Evolutionary conservation across 2,113 vertebrate genomes (phyloP).

Genomic region (Melanerpes aurifrons): DNA sequence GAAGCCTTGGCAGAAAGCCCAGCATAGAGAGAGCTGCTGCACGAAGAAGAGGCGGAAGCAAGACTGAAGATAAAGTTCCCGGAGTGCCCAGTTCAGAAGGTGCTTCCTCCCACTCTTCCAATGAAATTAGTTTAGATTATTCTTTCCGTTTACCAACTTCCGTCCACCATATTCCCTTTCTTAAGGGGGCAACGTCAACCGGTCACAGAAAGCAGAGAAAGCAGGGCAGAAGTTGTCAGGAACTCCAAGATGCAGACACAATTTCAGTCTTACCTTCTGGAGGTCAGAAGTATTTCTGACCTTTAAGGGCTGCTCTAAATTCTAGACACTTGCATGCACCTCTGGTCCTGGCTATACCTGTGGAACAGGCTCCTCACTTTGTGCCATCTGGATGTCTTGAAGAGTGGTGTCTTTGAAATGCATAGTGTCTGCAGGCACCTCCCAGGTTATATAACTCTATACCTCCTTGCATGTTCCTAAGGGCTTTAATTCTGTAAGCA

Average conservation of each 20-base stretch:
- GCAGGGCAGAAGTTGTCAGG: background rate
- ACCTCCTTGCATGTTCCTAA: background rate
- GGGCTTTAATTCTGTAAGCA: background rate
- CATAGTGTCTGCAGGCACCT: background rate
- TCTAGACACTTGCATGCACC: background rate
- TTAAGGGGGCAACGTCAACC: too few species aligned
- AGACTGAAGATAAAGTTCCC: too few species aligned
- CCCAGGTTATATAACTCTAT: background rate
- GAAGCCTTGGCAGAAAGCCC: too few species aligned
- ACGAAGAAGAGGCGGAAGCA: too few species aligned
- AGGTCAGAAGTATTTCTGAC: background rate
- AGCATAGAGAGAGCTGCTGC: too few species aligned
- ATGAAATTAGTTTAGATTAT: too few species aligned
- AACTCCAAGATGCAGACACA: background rate
- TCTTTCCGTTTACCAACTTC: too few species aligned
- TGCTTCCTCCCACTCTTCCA: too few species aligned
- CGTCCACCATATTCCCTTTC: too few species aligned
- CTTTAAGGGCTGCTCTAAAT: background rate
- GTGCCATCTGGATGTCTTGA: background rate
- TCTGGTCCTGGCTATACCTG: background rate
- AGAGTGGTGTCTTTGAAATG: background rate
- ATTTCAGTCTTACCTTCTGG: background rate
- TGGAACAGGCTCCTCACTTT: background rate
- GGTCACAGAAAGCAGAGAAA: rapidly evolving
- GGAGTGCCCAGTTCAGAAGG: too few species aligned